phyloP scores from a whole-genome alignment of 2,113 vertebrate genomes.

The Xiphophorus maculatus region DNA sequence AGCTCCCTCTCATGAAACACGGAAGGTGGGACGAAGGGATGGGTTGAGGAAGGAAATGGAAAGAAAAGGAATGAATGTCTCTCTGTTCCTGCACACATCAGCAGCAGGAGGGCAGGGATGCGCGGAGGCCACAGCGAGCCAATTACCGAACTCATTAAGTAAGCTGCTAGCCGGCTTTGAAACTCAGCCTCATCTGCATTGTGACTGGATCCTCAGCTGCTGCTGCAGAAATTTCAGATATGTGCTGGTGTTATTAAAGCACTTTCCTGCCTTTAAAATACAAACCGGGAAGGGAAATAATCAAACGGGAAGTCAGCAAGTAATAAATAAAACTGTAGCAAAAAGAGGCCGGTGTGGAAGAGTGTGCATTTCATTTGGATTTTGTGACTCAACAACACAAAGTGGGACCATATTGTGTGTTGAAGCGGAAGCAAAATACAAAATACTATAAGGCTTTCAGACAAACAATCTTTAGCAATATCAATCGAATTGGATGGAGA shows the following conservation, averaged over 20 bases:
- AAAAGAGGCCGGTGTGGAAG: background rate
- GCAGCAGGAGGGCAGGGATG: slow-evolving; percentile 66
- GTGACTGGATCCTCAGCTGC: slow-evolving; percentile 51
- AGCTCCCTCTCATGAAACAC: slow-evolving; percentile 31
- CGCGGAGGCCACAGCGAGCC: slow-evolving; percentile 69
- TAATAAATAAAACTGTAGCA: slow-evolving; percentile 3
- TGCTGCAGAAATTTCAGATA: slow-evolving; percentile 29
- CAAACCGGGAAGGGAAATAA: slow-evolving; percentile 18
- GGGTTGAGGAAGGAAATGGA: slow-evolving; percentile 15
- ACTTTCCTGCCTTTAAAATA: slow-evolving; percentile 21
- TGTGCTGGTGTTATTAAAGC: slow-evolving; percentile 6
- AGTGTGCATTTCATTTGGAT: background rate
- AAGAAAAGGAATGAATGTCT: slow-evolving; percentile 21
- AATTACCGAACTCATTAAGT: slow-evolving; percentile 83
- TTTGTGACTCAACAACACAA: background rate
- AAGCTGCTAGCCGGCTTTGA: slow-evolving; percentile 74
- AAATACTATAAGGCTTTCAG: background rate
- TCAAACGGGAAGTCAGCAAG: slow-evolving; percentile 15
- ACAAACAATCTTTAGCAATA: background rate
- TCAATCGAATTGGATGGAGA: no score
- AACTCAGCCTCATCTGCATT: slow-evolving; percentile 59
- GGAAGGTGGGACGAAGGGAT: slow-evolving; percentile 43
- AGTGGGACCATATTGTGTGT: background rate
- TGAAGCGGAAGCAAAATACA: no score
- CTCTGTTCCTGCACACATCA: slow-evolving; percentile 65